A percentile compares a stretch with the other conserved stretches of the same genome.
Evolutionary conservation across 2,113 vertebrate species (phyloP).

Genomic region (Sisor rabdophorus): DNA sequence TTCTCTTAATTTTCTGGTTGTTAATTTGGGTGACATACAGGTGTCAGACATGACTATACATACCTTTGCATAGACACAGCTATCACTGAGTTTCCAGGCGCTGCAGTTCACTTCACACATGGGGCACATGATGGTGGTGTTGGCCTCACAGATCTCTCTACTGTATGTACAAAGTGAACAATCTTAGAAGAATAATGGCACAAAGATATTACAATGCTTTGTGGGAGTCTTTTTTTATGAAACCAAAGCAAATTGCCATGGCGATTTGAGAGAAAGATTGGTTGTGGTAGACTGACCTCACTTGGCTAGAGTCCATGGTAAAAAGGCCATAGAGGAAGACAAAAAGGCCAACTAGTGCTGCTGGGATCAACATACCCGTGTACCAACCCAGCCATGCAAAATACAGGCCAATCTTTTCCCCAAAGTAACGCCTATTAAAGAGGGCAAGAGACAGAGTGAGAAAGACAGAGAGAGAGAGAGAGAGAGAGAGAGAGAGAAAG

Average conservation of each 20-base stretch:
- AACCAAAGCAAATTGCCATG: not conserved
- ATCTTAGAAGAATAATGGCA: not conserved
- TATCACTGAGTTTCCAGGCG: constrained; percentile 87
- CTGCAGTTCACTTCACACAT: constrained; percentile 92
- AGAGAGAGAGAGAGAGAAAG: constrained; percentile 9
- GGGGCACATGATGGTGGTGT: constrained; percentile 92
- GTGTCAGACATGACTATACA: not conserved
- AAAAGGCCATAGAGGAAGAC: constrained; percentile 97
- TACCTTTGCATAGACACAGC: constrained; percentile 96
- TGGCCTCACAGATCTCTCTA: constrained; percentile 94
- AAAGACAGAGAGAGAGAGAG: not conserved
- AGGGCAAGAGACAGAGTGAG: constrained; percentile 9
- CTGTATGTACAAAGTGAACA: constrained; percentile 60
- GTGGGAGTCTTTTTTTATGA: not conserved
- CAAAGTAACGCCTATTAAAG: constrained; percentile 85
- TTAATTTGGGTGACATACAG: not conserved
- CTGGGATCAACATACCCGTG: constrained; percentile 96
- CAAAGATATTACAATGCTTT: not conserved
- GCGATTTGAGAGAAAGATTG: not conserved
- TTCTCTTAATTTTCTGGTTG: not conserved
- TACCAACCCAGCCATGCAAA: constrained; percentile 99
- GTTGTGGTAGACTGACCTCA: constrained; percentile 75
- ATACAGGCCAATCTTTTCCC: constrained; percentile 97
- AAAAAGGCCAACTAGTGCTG: constrained; percentile 90
- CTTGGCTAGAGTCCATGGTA: constrained; percentile 97